These are phyloP conservation scores for Terrapene triunguis DNA, from an alignment of 2,113 vertebrate genomes.

Conservation along the genomic window DNA sequence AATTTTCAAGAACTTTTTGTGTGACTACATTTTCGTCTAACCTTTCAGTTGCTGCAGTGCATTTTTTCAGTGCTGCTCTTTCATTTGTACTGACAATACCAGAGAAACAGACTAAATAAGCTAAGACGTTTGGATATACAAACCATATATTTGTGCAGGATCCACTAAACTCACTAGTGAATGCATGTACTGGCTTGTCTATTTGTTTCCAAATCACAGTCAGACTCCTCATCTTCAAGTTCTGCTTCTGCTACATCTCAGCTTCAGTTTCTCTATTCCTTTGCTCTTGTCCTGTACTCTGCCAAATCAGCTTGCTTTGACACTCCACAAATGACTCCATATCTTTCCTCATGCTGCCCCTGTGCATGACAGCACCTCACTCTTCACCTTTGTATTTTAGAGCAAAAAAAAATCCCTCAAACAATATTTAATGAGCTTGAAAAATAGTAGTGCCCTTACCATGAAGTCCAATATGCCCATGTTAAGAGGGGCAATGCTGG, in stretches of 20 bases:
- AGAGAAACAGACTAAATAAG: not conserved
- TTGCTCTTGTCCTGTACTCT: not conserved
- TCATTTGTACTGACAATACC: not conserved
- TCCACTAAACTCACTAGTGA: not conserved
- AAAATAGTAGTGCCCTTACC: not conserved
- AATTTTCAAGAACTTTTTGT: not conserved
- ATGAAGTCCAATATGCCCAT: not conserved
- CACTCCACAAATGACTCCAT: not conserved
- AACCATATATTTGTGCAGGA: not conserved
- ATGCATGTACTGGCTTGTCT: constrained; percentile 17
- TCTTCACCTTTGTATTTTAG: not conserved
- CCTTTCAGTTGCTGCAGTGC: not conserved
- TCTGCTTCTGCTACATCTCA: not conserved
- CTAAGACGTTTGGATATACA: not conserved
- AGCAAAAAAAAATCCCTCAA: not conserved
- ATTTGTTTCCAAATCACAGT: not conserved
- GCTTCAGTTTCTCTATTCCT: not conserved
- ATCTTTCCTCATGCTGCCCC: not conserved
- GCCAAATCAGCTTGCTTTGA: not conserved
- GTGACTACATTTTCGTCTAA: not conserved
- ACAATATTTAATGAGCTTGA: not conserved
- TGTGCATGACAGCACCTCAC: rapidly evolving
- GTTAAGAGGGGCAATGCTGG: not conserved
- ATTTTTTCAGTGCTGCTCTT: not conserved
- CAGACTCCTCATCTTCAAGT: not conserved